These are phyloP conservation scores for Moxostoma hubbsi DNA, from an alignment of 2,797 vertebrate genomes.

Conservation along the genomic window DNA sequence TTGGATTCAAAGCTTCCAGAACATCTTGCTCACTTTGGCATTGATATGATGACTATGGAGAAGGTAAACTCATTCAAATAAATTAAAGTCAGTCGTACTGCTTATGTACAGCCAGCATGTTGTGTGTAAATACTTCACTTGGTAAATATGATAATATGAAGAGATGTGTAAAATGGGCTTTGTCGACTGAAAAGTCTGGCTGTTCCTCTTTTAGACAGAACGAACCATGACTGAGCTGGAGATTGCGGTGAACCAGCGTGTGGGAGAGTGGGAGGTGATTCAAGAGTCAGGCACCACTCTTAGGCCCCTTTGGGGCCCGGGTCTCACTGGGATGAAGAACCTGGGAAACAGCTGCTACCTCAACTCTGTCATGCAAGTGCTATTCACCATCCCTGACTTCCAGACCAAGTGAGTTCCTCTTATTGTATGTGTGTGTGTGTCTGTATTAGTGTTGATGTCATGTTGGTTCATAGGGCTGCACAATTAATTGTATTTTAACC, in stretches of 20 bases:
- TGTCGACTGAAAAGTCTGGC: background rate
- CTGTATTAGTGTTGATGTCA: too few relatives aligned
- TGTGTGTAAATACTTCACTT: too few relatives aligned
- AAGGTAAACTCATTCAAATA: slow-evolving; percentile 77
- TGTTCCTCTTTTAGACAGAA: slow-evolving; percentile 84
- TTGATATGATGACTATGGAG: slow-evolving; percentile 99
- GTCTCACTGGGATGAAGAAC: slow-evolving; percentile 96
- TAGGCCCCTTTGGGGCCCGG: slow-evolving; percentile 88
- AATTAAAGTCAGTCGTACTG: too few relatives aligned
- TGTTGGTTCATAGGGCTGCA: too few relatives aligned
- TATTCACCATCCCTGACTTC: slow-evolving; percentile 98
- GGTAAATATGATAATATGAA: too few relatives aligned
- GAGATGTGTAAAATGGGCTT: too few relatives aligned
- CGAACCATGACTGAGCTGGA: slow-evolving; percentile 98
- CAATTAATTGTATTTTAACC: too few relatives aligned
- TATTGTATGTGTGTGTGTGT: background rate
- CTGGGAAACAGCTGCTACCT: slow-evolving; percentile 99
- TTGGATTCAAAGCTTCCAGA: slow-evolving; percentile 94
- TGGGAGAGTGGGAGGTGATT: slow-evolving; percentile 98
- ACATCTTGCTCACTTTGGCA: slow-evolving; percentile 94
- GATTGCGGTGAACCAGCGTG: slow-evolving; percentile 97
- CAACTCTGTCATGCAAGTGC: slow-evolving; percentile 99
- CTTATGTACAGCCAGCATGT: too few relatives aligned
- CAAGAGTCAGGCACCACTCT: slow-evolving; percentile 94
- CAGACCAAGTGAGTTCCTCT: slow-evolving; percentile 86